These are phyloP conservation scores for Macrostomum lignano DNA, from an alignment of 1,140 invertebrate genomes.

Conservation along the genomic window DNA sequence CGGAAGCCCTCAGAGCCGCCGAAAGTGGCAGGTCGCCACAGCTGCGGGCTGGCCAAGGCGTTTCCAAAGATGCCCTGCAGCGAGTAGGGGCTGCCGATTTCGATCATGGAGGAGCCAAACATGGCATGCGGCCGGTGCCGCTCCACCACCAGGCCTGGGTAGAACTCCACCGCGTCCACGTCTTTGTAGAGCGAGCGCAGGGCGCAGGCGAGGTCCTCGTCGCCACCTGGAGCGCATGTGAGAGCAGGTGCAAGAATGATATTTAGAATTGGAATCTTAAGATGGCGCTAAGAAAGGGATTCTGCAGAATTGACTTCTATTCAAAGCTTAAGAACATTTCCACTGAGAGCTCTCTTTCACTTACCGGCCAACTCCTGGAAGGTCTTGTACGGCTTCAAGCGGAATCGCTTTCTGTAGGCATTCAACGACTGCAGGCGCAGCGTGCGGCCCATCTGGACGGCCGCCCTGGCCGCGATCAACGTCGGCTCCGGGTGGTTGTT, in stretches of 20 bases:
- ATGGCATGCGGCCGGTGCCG: constrained; percentile 14
- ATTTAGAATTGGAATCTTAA: too few species aligned
- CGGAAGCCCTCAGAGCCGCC: constrained; percentile 27
- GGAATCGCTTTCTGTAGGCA: constrained; percentile 22
- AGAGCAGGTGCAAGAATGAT: too few species aligned
- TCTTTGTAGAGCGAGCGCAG: constrained; percentile 25
- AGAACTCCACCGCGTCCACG: constrained; percentile 28
- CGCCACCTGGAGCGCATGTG: too few species aligned
- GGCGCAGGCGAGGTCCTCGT: constrained; percentile 17
- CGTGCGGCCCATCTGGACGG: constrained; percentile 16
- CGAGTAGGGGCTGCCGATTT: constrained; percentile 26
- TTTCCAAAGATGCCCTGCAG: constrained; percentile 28
- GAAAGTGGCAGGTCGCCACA: constrained; percentile 30
- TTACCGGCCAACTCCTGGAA: constrained; percentile 24
- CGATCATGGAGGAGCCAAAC: constrained; percentile 21
- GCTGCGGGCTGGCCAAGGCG: constrained; percentile 23
- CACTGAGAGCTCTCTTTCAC: too few species aligned
- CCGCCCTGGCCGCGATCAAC: constrained; percentile 16
- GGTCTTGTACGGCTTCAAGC: constrained; percentile 15
- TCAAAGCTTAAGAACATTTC: too few species aligned
- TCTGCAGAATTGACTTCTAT: too few species aligned
- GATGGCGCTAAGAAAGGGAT: too few species aligned
- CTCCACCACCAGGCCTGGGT: constrained; percentile 23
- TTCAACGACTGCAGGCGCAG: constrained; percentile 26
- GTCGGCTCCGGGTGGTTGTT: constrained; percentile 20